Base-by-base conservation (phyloP, 2,888 invertebrate species). In the Druceiella hillmani region DNA sequence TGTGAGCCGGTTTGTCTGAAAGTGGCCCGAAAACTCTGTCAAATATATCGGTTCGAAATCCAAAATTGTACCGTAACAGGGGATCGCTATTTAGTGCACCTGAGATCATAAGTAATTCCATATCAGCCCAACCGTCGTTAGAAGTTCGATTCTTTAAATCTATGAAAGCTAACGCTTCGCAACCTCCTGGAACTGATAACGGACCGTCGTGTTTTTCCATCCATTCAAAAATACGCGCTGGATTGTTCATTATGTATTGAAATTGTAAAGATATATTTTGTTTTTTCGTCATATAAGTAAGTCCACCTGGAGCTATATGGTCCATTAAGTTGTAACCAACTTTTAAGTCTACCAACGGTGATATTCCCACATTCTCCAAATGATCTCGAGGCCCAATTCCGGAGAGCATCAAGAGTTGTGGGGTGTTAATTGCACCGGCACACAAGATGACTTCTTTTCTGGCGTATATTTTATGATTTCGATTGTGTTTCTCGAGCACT, bases 331-430 rank as follows among this genome's bases (percentile, higher is more conserved):
- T 80, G 43, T 77, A 68, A 2, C 86, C 85, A 0, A 85, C 83
- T 4, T 70, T 71, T 17, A 78, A 62, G 56, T 81, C 73, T 51
- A 68, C 64, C 1, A 78, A 49, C 1, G 76, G 64, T 2, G 71
- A 61, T 24, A 81, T 78, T 26, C 70, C 69, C 41, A 75, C 53
- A 2, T 72, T 59, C 41, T 69, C 62, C 32, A 84, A 62, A 52
- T 83, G 77, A 17, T 68, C 61, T 41, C 58, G 69, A 1, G 82
- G 82, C 2, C 84, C 84, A 5, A 88, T 74, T 3, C 89, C 90
- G 2, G 87, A 87, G 10, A 89, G 58, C 82, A 88, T 81, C 11
- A 91, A 62, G 4, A 90, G 55, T 56, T 88, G 85, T 1, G 89
- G 86, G 4, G 85, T 76, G 59, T 85, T 83, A 17, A 89, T 76